phyloP scores from a whole-genome alignment of 1,140 invertebrate species.

The Brachionus manjavacas region DNA sequence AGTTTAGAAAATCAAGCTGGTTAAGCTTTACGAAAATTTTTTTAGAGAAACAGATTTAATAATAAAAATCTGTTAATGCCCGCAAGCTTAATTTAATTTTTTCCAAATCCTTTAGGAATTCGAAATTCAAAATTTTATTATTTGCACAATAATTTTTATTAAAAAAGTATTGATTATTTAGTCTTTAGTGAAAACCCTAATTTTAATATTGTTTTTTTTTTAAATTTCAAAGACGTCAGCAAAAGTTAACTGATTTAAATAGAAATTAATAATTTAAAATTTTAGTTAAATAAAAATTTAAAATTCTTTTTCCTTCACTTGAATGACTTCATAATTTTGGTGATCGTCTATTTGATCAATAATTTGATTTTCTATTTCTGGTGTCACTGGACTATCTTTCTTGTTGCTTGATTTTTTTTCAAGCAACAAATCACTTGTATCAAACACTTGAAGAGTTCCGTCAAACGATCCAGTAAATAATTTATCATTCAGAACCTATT shows the following conservation, averaged over 20 bases:
- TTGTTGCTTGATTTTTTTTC: not conserved
- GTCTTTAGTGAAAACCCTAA: not conserved
- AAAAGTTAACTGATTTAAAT: not conserved
- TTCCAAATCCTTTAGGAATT: not conserved
- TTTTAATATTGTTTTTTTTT: not conserved
- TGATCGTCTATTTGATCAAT: not conserved
- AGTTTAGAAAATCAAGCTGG: not conserved
- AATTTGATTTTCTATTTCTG: not conserved
- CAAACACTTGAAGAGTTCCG: slow-evolving; percentile 53
- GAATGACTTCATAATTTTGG: not conserved
- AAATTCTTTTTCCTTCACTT: slow-evolving; percentile 12
- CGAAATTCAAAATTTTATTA: not conserved
- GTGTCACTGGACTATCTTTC: not conserved
- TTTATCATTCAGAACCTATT: slow-evolving; percentile 51
- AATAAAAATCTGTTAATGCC: not conserved
- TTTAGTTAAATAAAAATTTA: not conserved
- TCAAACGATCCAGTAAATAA: slow-evolving; percentile 58
- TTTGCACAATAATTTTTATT: not conserved
- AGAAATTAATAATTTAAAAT: not conserved
- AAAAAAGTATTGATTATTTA: not conserved
- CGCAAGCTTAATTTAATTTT: not conserved
- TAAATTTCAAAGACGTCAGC: not conserved
- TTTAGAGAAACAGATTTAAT: not conserved
- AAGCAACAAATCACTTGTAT: not conserved
- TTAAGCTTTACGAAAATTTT: not conserved